Evolutionary conservation across 2,113 vertebrate genomes (phyloP).

Genomic region (Apus apus): DNA sequence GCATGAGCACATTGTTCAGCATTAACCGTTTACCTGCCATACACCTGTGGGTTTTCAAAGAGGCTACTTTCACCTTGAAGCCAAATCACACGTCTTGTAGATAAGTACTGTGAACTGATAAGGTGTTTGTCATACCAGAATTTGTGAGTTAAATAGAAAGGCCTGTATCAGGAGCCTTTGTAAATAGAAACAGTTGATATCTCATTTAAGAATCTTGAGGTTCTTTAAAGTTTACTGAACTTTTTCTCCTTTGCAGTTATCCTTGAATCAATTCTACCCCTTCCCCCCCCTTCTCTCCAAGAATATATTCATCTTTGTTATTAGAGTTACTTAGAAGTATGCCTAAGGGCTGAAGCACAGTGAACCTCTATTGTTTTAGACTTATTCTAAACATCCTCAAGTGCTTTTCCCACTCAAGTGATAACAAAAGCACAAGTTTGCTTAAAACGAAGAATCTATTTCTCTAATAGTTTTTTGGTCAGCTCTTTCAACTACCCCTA

Average conservation of each 20-base stretch:
- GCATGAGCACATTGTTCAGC: not conserved
- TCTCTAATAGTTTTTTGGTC: not conserved
- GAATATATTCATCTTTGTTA: not conserved
- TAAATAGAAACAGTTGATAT: not conserved
- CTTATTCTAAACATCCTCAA: not conserved
- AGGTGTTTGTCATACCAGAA: not conserved
- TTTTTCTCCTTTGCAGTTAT: not conserved
- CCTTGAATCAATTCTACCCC: not conserved
- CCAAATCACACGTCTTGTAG: not conserved
- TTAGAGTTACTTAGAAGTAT: not conserved
- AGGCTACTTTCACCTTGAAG: not conserved
- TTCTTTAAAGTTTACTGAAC: not conserved
- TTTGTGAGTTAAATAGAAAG: not conserved
- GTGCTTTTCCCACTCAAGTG: not conserved
- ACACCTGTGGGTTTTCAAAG: not conserved
- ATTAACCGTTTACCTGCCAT: conserved; percentile 18
- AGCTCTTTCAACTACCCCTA: not conserved
- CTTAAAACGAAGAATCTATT: not conserved
- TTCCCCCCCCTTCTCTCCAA: not conserved
- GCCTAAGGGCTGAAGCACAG: not conserved
- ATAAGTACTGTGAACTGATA: not conserved
- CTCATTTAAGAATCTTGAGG: not conserved
- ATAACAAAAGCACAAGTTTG: not conserved
- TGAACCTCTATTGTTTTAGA: not conserved
- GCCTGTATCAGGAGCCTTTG: not conserved